phyloP scores from a whole-genome alignment of 2,113 vertebrate genomes.

The Zapornia atra region DNA sequence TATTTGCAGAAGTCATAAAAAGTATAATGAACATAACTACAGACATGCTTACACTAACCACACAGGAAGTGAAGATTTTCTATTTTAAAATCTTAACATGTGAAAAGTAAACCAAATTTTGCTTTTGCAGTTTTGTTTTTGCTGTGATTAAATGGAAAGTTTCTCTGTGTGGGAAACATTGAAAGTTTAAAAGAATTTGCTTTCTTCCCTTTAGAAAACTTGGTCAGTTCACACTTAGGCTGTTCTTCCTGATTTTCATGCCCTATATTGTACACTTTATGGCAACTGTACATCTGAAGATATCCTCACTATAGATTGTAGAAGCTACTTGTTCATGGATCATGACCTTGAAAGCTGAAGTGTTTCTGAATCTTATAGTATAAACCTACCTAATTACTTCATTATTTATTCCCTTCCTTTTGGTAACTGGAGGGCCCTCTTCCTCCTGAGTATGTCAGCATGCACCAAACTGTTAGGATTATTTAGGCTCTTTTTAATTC shows the following conservation, averaged over 20 bases:
- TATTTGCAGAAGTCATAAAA: not conserved
- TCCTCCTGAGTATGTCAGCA: not conserved
- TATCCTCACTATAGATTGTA: not conserved
- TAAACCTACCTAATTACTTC: not conserved
- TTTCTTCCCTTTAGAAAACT: not conserved
- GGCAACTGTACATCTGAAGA: not conserved
- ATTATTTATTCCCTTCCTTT: not conserved
- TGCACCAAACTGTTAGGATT: not conserved
- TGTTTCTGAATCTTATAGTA: not conserved
- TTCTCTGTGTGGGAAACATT: not conserved
- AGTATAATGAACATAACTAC: accelerated
- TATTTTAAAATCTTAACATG: not conserved
- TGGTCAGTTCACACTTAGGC: not conserved
- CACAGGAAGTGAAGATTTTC: not conserved
- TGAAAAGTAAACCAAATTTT: not conserved
- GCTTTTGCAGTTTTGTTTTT: not conserved
- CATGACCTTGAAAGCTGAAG: not conserved
- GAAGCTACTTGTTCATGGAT: not conserved
- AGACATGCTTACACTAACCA: not conserved
- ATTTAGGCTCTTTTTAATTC: not conserved
- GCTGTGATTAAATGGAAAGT: not conserved
- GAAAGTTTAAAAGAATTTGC: not conserved
- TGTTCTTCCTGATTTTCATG: not conserved
- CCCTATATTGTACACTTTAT: not conserved
- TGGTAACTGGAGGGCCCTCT: not conserved